Conservation (phyloP, 2,888 invertebrate species). For the Mystacides longicornis region DNA sequence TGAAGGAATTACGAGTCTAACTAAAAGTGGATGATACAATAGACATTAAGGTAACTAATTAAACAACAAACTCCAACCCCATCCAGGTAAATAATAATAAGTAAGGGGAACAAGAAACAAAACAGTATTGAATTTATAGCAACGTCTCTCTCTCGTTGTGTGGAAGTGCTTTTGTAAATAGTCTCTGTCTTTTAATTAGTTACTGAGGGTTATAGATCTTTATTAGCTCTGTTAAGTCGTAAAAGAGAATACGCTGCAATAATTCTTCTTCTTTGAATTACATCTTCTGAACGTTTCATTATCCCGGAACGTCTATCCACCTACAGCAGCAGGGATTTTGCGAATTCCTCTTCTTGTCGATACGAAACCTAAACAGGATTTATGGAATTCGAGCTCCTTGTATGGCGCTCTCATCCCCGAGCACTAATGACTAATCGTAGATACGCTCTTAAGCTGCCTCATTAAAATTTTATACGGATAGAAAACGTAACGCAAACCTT, state of each 20-base stretch:
- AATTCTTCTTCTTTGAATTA: background rate
- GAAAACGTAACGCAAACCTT: background rate
- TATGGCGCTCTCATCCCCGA: no score
- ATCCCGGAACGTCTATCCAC: background rate
- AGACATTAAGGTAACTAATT: no score
- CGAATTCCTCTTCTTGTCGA: background rate
- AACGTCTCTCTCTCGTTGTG: no score
- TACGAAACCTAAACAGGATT: background rate
- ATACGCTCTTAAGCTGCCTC: background rate
- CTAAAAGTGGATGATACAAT: no score
- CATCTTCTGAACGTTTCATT: background rate
- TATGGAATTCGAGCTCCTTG: background rate
- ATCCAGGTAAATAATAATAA: no score
- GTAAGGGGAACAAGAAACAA: no score
- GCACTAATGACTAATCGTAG: no score
- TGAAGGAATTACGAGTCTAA: no score
- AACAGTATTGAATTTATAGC: no score
- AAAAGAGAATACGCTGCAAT: background rate
- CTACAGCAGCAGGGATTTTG: background rate
- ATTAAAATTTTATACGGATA: conserved; percentile 1
- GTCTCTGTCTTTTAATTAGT: background rate
- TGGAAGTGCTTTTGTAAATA: background rate
- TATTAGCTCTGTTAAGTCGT: conserved; percentile 1
- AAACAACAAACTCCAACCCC: no score
- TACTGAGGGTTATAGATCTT: background rate